Evolutionary conservation across 2,113 vertebrate genomes (phyloP).

Genomic region (Pao palembangensis): DNA sequence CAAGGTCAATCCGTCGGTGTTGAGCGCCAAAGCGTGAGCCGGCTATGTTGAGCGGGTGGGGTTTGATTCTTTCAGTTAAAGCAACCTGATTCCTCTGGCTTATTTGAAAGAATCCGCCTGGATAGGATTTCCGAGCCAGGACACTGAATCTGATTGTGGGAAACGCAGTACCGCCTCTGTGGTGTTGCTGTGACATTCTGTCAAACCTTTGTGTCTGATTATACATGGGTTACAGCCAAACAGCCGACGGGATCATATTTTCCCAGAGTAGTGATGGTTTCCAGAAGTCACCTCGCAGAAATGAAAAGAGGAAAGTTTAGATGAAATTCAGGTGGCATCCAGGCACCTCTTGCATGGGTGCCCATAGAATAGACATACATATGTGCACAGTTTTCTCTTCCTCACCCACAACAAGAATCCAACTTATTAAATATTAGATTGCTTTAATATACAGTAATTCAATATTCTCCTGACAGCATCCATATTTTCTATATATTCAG

Average conservation of each 20-base stretch:
- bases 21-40: constrained; percentile 31
- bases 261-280: constrained; percentile 28
- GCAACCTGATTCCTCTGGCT: constrained; percentile 54
- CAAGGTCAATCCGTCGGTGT: constrained; percentile 35
- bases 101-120: constrained; percentile 35
- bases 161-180: constrained; percentile 31
- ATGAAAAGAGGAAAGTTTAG: constrained; percentile 13
- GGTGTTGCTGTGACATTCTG: constrained; percentile 53
- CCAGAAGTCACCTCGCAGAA: constrained; percentile 31
- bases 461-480: constrained; percentile 5
- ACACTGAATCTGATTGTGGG: constrained; percentile 44
- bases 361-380: background rate
- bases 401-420: background rate
- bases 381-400: no score
- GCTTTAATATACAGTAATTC: background rate
- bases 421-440: background rate
- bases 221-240: constrained; percentile 33
- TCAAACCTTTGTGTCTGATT: constrained; percentile 47
- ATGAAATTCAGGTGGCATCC: constrained; percentile 2
- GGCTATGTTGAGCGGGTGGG: constrained; percentile 40
- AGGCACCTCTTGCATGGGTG: background rate
- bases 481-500: constrained; percentile 8
- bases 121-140: constrained; percentile 45
- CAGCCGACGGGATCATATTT: constrained; percentile 7
- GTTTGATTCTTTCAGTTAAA: constrained; percentile 52